Evolutionary conservation across 2,888 invertebrate species (phyloP).

Genomic region (Ophonus ardosiacus): DNA sequence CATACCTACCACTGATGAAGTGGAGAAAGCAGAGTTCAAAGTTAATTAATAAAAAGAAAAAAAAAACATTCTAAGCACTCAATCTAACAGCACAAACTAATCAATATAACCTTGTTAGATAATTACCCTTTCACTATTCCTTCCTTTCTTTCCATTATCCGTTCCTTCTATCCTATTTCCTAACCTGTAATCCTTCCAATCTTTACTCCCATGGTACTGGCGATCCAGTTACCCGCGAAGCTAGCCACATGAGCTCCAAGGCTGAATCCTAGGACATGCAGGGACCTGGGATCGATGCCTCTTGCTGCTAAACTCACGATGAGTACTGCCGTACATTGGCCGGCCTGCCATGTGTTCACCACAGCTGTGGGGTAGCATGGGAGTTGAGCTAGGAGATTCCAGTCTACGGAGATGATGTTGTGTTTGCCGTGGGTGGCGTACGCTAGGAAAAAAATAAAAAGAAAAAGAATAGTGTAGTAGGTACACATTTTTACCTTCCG

Average conservation of each 20-base stretch:
- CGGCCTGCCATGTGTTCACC: slow-evolving; percentile 79
- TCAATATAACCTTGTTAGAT: too few relatives aligned
- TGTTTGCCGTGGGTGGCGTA: slow-evolving; percentile 73
- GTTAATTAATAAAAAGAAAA: too few relatives aligned
- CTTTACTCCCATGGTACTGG: slow-evolving; percentile 70
- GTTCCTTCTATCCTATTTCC: neutral
- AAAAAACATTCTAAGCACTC: too few relatives aligned
- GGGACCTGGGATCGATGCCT: slow-evolving; percentile 72
- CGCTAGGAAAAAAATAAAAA: slow-evolving; percentile 66
- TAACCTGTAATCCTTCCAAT: slow-evolving; percentile 74
- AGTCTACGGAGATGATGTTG: slow-evolving; percentile 78
- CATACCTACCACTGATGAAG: too few relatives aligned
- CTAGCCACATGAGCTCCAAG: slow-evolving; percentile 79
- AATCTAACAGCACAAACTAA: too few relatives aligned
- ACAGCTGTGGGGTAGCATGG: slow-evolving; percentile 80
- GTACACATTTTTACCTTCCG: neutral
- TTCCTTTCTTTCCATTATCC: neutral
- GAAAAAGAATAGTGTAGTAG: too few relatives aligned
- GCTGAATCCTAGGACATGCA: slow-evolving; percentile 80
- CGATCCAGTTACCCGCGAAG: slow-evolving; percentile 73
- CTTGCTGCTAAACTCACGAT: slow-evolving; percentile 73
- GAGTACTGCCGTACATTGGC: slow-evolving; percentile 78
- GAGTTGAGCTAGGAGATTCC: slow-evolving; percentile 76
- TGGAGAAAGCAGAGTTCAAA: too few relatives aligned
- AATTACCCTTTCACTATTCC: neutral